These are phyloP conservation scores for Nephotettix cincticeps DNA, from an alignment of 1,140 invertebrate species.

Conservation along the genomic window DNA sequence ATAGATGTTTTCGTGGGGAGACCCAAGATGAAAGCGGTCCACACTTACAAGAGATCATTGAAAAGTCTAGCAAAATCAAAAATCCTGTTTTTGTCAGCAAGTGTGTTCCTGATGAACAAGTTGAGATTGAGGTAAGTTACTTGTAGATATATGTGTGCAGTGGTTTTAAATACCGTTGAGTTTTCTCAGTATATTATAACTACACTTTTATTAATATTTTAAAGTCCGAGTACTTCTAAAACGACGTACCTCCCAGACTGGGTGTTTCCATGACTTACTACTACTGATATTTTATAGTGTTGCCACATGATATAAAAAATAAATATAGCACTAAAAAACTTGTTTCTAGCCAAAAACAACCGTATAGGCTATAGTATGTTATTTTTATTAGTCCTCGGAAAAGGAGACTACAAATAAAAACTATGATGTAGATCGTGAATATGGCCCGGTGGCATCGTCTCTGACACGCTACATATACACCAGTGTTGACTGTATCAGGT, in stretches of 20 bases:
- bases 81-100: slow-evolving; percentile 42
- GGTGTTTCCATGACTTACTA: neutral
- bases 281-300: too few relatives aligned
- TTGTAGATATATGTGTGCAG: too few relatives aligned
- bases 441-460: too few relatives aligned
- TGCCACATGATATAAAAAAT: too few relatives aligned
- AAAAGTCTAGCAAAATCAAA: slow-evolving; percentile 40
- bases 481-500: too few relatives aligned
- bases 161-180: neutral
- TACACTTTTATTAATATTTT: neutral
- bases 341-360: too few relatives aligned
- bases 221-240: neutral
- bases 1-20: slow-evolving; percentile 57
- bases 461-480: too few relatives aligned
- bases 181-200: neutral
- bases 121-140: slow-evolving; percentile 14
- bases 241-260: neutral
- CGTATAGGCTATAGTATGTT: too few relatives aligned
- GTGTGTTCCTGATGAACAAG: slow-evolving; percentile 52
- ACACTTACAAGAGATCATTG: slow-evolving; percentile 47
- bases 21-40: slow-evolving; percentile 60
- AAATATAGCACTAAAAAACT: too few relatives aligned
- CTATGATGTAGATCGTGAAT: too few relatives aligned
- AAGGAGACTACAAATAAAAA: too few relatives aligned
- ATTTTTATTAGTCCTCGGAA: too few relatives aligned